Base-by-base conservation (phyloP, 2,797 vertebrate species). In the Denticeps clupeoides region DNA sequence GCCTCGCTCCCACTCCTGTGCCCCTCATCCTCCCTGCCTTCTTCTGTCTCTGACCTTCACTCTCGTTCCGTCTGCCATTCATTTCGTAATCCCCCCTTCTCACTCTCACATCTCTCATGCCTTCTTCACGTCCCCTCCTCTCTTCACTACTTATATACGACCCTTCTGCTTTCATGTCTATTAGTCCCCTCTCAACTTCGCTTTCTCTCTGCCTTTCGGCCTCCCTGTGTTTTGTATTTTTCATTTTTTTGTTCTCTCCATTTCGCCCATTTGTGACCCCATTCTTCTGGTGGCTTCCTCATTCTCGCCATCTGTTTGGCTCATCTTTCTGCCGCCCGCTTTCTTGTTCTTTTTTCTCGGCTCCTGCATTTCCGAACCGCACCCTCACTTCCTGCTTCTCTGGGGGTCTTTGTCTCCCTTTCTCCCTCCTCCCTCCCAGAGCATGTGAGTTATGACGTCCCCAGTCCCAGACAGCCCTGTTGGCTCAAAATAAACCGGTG, bases 401-500 rank as follows among this genome's bases (percentile, higher is more conserved):
- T 47, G 1, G 35, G 31, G 22, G 10, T 22, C 12, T 25, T 23
- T 6, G 2, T 7, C 25, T 16, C 43, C 31, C 43, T n/a, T 13
- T 29, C 15, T n/a, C 11, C 25, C n/a, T 43, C n/a, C 25, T 11
- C 4, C 44, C 26, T 45, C 12, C 29, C 5, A 28, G 4, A 31
- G 16, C 13, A 4, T 3, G 10, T 45, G 45, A 33, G 45, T 33
- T 47, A 35, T 47, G 45, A 16, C 22, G 8, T 35, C 15, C 16
- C 19, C 28, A 22, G 28, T n/a, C 26, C 12, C 21, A 19, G 44
- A 27, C 27, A 7, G 43, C 26, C 44, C 29, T 32, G 41, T 54
- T 37, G 55, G 15, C 71, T 65, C 53, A 44, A 45, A 52, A 59
- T 41, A 44, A 63, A 63, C 63, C 60, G 49, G 54, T 50, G 50